Evolutionary conservation across 1,140 invertebrate species (phyloP).

Genomic region (Drosophila guanche): DNA sequence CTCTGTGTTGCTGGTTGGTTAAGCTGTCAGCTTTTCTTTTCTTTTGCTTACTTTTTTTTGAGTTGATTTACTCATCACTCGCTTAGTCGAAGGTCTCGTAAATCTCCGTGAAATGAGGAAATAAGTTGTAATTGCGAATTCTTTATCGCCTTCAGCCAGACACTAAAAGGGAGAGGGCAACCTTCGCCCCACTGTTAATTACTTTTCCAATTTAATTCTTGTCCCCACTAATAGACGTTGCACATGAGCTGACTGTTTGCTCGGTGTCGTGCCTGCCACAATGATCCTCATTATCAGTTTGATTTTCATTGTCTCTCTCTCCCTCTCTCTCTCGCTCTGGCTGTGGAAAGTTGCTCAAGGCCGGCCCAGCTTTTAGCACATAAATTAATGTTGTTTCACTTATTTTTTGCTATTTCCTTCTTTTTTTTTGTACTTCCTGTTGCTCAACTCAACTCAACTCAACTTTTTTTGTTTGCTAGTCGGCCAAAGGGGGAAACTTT

Average conservation of each 20-base stretch:
- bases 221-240: not conserved
- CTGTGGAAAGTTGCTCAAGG: conserved; percentile 48
- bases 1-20: conserved; percentile 13
- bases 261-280: too few relatives aligned
- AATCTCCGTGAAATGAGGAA: conserved; percentile 37
- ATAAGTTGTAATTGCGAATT: conserved; percentile 49
- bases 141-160: conserved; percentile 31
- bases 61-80: conserved; percentile 42
- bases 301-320: conserved; percentile 29
- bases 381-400: conserved; percentile 67
- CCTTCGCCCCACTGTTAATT: conserved; percentile 17
- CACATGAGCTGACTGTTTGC: conserved; percentile 2
- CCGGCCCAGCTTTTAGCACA: conserved; percentile 44
- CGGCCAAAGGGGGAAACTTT: conserved; percentile 26
- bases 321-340: too few relatives aligned
- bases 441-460: conserved; percentile 25
- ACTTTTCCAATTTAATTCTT: conserved; percentile 38
- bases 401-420: conserved; percentile 24
- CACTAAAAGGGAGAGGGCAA: conserved; percentile 5
- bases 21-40: conserved; percentile 6
- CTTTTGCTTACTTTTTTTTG: not conserved
- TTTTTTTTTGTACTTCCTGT: conserved; percentile 35
- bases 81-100: conserved; percentile 36
- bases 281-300: conserved; percentile 20
- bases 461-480: too few relatives aligned